These are phyloP conservation scores for Diarsia rubi DNA, from an alignment of 2,888 invertebrate species.

Conservation along the genomic window DNA sequence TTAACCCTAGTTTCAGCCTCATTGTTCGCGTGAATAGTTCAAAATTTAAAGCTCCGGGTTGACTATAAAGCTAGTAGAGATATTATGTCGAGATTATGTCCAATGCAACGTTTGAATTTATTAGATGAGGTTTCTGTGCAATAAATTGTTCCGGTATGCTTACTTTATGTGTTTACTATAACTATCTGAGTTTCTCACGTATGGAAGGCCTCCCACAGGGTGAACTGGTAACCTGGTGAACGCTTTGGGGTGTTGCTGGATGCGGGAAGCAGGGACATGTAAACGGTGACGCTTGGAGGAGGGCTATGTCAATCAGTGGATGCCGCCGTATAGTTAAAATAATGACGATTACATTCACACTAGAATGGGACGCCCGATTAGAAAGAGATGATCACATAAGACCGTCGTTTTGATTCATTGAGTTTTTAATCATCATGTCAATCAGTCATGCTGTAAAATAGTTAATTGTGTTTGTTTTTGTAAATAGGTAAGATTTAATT, in stretches of 20 bases:
- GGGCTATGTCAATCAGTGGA: background rate
- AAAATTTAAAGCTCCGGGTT: constrained; percentile 11
- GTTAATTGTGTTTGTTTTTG: background rate
- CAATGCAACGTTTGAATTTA: constrained; percentile 20
- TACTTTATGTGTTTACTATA: background rate
- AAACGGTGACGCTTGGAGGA: background rate
- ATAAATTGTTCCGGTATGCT: background rate
- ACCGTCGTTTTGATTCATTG: background rate
- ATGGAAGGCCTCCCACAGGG: background rate
- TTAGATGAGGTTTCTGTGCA: background rate
- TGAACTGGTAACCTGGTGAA: background rate
- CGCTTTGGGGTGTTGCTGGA: background rate
- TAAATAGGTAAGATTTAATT: background rate
- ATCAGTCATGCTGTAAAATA: background rate
- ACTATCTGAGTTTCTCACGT: background rate
- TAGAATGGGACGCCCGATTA: background rate
- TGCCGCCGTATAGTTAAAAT: background rate
- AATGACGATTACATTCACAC: background rate
- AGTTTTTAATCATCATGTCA: no score
- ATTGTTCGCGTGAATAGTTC: constrained; percentile 19
- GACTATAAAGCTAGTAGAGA: constrained; percentile 19
- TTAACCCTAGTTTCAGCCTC: constrained; percentile 10
- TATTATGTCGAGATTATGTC: constrained; percentile 11
- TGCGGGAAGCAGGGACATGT: background rate
- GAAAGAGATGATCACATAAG: background rate